Base-by-base conservation (phyloP, 2,888 invertebrate genomes). In the Nudaria mundana region DNA sequence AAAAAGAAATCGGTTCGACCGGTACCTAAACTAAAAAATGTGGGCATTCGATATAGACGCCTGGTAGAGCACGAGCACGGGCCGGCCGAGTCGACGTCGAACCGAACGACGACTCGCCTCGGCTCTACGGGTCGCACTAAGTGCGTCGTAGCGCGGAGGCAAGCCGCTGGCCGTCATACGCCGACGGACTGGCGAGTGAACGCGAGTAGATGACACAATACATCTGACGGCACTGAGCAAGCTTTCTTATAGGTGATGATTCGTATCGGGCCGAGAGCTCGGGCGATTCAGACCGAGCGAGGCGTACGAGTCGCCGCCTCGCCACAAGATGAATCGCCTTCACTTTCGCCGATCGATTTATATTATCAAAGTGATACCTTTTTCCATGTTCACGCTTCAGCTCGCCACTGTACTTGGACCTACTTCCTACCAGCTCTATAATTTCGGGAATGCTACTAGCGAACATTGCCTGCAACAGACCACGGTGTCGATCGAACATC, bases 381-480 rank as follows among this genome's bases (percentile, higher is more conserved):
- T 98, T 97, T 93, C 98, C 98, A 90, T 97, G 96, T 93, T 98
- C 98, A 91, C 97, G 96, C 93, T 98, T 98, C 93, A 97, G 98
- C 91, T 97, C 96, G 90, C 98, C 98, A 92, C 97, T 96, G 94
- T 98, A 98, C 93, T 98, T 98, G 93, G 98, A 97, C 91, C 98
- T 95, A 93, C 96, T 96, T 91, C 98, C 98, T 93, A 98, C 96
- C 92, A 99, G 97, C 93, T 98, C 98, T 92, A 97, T 98, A 92
- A 99, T 98, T 95, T 99, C 98, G 90, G 98, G 98, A 91, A 99
- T 97, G 94, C 97, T 98, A 94, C 97, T 98, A 93, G 98, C 98
- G 95, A 99, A 99, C 94, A 98, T 97, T 92, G 98, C 98, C 98
- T 98, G 95, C 91, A 94, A 93, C 93, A 92, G 93, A 92, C 88